Evolutionary conservation across 1,140 invertebrate species (phyloP), one percentile per base, ranked within the genome.

Genomic region (Bombus superbus): DNA sequence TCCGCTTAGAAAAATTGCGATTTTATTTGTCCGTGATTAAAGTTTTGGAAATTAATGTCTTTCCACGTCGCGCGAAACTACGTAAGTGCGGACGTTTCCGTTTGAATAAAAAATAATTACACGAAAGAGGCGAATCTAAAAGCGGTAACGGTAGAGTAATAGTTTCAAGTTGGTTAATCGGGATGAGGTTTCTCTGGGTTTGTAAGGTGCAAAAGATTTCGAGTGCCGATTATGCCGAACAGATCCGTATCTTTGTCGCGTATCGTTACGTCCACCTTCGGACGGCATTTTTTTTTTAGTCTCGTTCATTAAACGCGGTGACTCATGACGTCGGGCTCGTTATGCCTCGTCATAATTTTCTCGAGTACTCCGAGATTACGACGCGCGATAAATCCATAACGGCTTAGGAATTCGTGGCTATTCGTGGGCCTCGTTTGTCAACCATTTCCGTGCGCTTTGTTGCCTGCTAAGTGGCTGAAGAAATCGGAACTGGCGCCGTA

Each of bases 281-380:
- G 47, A 53, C 6, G 47, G 2, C 47, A 53, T 32, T 53, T 64
- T 72, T 64, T 72, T 79, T 47, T 59, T 25, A 32, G 53, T 18
- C 53, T 25, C 42, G 68, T 72, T 72, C 76, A 64, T 85, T 85
- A 85, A 85, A 64, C 42, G 38, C 66, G 22, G n/a, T 84, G 83
- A 84, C 83, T 84, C 83, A 79, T 40, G 38, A 59, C 81, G 28
- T 3, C 57, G 35, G 57, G 15, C 11, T 71, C 66, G 53, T 72
- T 72, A n/a, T 59, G 66, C 76, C 28, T 40, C 83, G 75, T 84
- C 76, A 84, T 79, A 72, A 84, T 79, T 84, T 79, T 42, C 76
- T 72, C 40, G 82, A 59, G 47, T 38, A 71, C 53, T 9, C 13
- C 10, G 40, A 84, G 83, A 84, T 84, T 84, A 84, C 66, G 66